Percentiles rank a stretch among this genome's conserved stretches.
These are phyloP conservation scores for Sebastes fasciatus DNA, from an alignment of 2,113 vertebrate species.

Conservation along the genomic window DNA sequence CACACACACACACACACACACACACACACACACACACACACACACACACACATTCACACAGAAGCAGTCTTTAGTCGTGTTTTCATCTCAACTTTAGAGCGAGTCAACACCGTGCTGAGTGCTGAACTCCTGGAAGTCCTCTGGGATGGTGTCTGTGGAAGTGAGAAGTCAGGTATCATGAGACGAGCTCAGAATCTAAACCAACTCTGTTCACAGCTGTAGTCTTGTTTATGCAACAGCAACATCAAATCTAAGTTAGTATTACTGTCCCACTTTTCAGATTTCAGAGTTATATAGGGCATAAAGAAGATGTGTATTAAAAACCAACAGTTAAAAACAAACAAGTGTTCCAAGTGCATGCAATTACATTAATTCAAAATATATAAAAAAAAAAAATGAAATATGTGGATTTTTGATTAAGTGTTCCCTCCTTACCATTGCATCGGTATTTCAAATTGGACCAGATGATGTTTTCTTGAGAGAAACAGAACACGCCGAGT, in stretches of 20 bases:
- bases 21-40: conserved; percentile 1
- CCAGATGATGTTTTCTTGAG: conserved; percentile 99
- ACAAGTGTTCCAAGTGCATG: neutral
- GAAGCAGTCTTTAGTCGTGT: conserved; percentile 39
- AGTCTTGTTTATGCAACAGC: conserved; percentile 8
- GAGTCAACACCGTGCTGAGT: conserved; percentile 74
- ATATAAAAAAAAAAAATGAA: neutral
- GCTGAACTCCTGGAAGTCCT: conserved; percentile 86
- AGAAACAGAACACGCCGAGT: conserved; percentile 99
- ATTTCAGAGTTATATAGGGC: neutral
- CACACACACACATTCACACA: conserved; percentile 6
- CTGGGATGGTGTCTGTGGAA: conserved; percentile 83
- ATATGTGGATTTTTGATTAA: neutral
- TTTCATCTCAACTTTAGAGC: conserved; percentile 61
- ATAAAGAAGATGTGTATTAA: neutral
- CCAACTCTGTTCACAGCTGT: conserved; percentile 12
- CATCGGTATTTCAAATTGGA: conserved; percentile 98
- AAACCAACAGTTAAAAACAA: too few relatives aligned
- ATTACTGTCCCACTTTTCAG: neutral
- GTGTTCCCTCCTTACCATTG: conserved; percentile 87
- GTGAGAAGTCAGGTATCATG: conserved; percentile 16
- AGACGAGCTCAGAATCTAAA: conserved; percentile 27
- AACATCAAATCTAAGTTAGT: conserved; percentile 11
- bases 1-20: neutral
- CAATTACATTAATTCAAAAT: neutral